Evolutionary conservation across 2,113 vertebrate species (phyloP).

Genomic region (Oryzias melastigma): DNA sequence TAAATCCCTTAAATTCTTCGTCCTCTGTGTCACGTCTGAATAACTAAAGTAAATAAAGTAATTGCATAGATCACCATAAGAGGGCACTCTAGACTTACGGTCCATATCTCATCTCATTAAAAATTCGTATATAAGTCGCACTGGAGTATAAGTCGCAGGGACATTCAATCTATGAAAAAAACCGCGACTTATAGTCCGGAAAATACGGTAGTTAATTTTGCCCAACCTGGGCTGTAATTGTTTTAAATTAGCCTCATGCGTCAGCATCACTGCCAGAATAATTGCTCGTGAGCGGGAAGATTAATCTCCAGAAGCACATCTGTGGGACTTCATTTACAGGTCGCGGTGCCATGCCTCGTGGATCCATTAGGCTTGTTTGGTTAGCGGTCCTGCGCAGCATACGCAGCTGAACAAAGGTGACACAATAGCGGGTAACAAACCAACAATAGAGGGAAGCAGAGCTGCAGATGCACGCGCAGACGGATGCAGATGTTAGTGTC

Average conservation of each 20-base stretch:
- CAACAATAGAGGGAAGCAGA: slow-evolving; percentile 13
- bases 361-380: slow-evolving; percentile 59
- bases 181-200: too few species aligned
- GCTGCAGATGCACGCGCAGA: background rate
- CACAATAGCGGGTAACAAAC: slow-evolving; percentile 18
- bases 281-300: slow-evolving; percentile 67
- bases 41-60: too few species aligned
- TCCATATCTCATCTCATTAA: too few species aligned
- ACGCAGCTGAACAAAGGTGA: slow-evolving; percentile 50
- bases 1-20: too few species aligned
- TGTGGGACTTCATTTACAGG: slow-evolving; percentile 72
- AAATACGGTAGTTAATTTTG: slow-evolving; percentile 71
- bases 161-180: too few species aligned
- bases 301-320: slow-evolving; percentile 78
- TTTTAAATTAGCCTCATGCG: slow-evolving; percentile 76
- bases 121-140: too few species aligned
- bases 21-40: too few species aligned
- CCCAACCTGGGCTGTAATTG: slow-evolving; percentile 71
- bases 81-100: too few species aligned
- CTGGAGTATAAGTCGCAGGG: too few species aligned
- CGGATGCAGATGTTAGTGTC: background rate
- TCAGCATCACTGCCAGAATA: slow-evolving; percentile 61
- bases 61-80: too few species aligned
- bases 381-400: slow-evolving; percentile 41
- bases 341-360: slow-evolving; percentile 53